phyloP scores from a whole-genome alignment of 2,888 invertebrate species.

The Torymus auratus region DNA sequence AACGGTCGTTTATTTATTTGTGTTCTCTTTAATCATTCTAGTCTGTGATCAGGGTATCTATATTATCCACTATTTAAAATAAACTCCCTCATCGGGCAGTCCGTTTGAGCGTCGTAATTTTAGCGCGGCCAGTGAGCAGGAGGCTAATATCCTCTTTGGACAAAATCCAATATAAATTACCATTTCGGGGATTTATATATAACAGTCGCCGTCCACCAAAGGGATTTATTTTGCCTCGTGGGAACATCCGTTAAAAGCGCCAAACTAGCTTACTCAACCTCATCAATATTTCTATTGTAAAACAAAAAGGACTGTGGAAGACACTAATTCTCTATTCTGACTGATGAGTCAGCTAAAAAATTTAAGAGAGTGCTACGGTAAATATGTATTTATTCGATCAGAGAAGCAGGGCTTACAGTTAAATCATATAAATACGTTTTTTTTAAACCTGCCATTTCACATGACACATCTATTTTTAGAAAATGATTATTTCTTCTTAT shows the following conservation, averaged over 20 bases:
- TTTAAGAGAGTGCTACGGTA: too few relatives aligned
- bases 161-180: constrained; percentile 17
- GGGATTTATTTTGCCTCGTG: background rate
- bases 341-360: too few relatives aligned
- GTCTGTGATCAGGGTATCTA: too few relatives aligned
- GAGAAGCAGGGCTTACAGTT: too few relatives aligned
- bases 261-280: constrained; percentile 14
- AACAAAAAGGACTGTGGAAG: background rate
- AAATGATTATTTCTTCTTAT: too few relatives aligned
- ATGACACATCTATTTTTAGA: too few relatives aligned
- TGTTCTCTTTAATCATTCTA: too few relatives aligned
- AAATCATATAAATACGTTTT: too few relatives aligned
- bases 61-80: background rate
- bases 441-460: too few relatives aligned
- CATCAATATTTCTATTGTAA: constrained; percentile 26
- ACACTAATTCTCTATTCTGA: too few relatives aligned
- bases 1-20: too few relatives aligned
- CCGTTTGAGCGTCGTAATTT: constrained; percentile 7
- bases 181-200: constrained; percentile 4
- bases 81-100: background rate
- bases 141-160: constrained; percentile 32
- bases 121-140: background rate
- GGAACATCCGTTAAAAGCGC: background rate
- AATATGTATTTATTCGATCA: too few relatives aligned
- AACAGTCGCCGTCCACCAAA: constrained; percentile 19